phyloP scores from a whole-genome alignment of 1,140 invertebrate species.

The Antheraea pernyi region DNA sequence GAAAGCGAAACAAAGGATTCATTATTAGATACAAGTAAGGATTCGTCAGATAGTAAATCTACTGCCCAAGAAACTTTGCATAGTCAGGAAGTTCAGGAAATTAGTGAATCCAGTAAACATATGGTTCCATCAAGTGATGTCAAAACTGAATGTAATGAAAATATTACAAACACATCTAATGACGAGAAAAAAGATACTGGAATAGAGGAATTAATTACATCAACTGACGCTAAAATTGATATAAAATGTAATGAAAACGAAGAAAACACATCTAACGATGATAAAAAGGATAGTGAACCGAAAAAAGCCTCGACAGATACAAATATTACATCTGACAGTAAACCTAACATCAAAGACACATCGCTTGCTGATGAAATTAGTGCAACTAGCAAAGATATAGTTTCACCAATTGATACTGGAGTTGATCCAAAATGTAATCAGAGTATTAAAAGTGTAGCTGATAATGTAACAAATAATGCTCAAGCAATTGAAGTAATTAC shows the following conservation, averaged over 20 bases:
- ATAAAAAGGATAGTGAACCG: background rate
- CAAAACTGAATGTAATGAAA: background rate
- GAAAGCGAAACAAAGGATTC: slow-evolving; percentile 4
- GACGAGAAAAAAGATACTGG: background rate
- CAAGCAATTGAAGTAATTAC: slow-evolving; percentile 31
- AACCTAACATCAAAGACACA: background rate
- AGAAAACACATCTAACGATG: background rate
- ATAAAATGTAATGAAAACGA: background rate
- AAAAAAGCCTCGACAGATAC: background rate
- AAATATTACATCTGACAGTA: background rate
- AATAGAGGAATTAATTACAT: too few species aligned
- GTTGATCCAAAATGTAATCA: background rate
- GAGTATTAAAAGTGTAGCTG: background rate
- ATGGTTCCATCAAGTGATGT: background rate
- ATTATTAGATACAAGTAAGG: background rate
- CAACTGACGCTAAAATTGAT: background rate
- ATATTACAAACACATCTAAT: background rate
- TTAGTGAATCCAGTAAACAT: background rate
- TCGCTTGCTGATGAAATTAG: background rate
- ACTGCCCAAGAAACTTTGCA: background rate
- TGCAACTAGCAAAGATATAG: background rate
- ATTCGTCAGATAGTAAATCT: background rate
- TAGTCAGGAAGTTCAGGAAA: background rate
- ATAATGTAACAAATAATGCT: background rate
- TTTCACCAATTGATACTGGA: background rate